Evolutionary conservation across 2,113 vertebrate genomes (phyloP).

Genomic region (Hiodon alosoides): DNA sequence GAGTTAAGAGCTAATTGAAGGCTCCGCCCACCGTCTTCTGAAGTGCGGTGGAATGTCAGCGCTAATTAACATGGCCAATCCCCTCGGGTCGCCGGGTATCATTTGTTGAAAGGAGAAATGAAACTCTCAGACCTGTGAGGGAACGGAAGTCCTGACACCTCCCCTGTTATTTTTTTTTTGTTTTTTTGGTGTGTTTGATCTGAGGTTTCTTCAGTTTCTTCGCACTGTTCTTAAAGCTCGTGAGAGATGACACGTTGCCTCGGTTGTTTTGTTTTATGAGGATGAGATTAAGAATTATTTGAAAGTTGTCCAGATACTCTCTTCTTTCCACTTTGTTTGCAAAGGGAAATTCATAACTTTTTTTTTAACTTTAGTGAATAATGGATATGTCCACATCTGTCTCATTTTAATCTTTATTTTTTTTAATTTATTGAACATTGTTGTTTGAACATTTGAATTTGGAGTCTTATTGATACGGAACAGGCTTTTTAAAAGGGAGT

Average conservation of each 20-base stretch:
- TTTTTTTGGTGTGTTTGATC: background rate
- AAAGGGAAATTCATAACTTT: no score
- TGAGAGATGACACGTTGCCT: background rate
- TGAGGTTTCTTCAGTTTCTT: background rate
- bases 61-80: background rate
- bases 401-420: no score
- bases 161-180: background rate
- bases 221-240: background rate
- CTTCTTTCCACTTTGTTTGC: background rate
- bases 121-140: background rate
- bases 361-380: no score
- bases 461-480: no score
- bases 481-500: no score
- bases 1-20: background rate
- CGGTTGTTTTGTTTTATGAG: background rate
- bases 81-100: background rate
- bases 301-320: background rate
- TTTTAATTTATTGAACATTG: no score
- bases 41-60: background rate
- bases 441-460: no score
- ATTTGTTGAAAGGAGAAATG: background rate
- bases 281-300: background rate
- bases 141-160: background rate
- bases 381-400: no score
- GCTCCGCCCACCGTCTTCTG: background rate